Percentiles rank a stretch among this genome's conserved stretches.
Conservation (phyloP, 2,797 vertebrate species). For the Poecilia picta region DNA sequence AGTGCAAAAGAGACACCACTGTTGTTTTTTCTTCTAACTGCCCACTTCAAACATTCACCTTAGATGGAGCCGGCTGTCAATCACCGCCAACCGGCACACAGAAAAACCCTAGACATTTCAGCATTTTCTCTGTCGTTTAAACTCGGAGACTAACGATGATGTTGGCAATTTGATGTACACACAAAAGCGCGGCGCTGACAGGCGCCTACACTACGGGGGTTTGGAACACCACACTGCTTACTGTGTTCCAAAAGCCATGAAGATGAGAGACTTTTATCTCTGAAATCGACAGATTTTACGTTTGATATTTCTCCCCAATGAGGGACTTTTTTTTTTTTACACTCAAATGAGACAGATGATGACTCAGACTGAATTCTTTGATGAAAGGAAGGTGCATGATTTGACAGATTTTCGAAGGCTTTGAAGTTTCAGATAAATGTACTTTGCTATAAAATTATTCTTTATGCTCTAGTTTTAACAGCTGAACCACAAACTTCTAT, state of each 20-base stretch:
- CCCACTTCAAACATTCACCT: conserved; percentile 57
- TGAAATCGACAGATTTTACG: conserved; percentile 28
- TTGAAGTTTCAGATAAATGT: neutral
- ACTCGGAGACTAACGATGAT: conserved; percentile 30
- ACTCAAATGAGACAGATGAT: neutral
- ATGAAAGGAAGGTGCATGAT: conserved; percentile 9
- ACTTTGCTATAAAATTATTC: neutral
- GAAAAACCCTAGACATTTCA: conserved; percentile 27
- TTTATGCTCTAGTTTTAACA: neutral
- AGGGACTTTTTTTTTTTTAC: neutral
- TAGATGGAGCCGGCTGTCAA: conserved; percentile 57
- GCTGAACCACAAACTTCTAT: neutral
- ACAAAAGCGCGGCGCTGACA: conserved; percentile 28
- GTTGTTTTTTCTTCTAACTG: conserved; percentile 43
- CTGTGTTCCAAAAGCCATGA: conserved; percentile 16
- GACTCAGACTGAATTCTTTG: neutral
- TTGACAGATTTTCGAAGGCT: neutral
- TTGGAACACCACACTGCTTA: conserved; percentile 11
- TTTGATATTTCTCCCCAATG: conserved; percentile 14
- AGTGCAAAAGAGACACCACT: conserved; percentile 52
- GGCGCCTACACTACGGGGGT: conserved; percentile 29
- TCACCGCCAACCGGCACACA: conserved; percentile 45
- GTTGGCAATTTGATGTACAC: conserved; percentile 19
- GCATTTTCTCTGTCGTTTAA: conserved; percentile 28
- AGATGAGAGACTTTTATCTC: conserved; percentile 4